Percentiles rank a stretch among this genome's conserved stretches.
phyloP scores from a whole-genome alignment of 2,888 invertebrate species.

The Arctia plantaginis region DNA sequence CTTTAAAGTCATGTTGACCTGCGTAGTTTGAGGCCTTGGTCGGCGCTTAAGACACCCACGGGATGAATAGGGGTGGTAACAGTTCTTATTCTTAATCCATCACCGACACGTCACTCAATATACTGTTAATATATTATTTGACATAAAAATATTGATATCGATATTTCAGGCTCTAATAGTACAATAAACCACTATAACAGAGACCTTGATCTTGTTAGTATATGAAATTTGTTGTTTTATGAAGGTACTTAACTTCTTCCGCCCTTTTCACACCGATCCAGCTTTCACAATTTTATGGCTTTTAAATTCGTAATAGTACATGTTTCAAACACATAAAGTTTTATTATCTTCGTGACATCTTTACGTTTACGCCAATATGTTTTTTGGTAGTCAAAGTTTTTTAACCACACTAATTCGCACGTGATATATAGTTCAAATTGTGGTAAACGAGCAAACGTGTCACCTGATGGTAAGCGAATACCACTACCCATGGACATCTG shows the following conservation, averaged over 20 bases:
- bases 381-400: constrained; percentile 13
- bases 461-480: too few species aligned
- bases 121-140: neutral
- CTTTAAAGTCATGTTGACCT: too few species aligned
- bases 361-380: constrained; percentile 21
- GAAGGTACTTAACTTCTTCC: constrained; percentile 16
- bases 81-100: too few species aligned
- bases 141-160: neutral
- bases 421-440: neutral
- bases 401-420: neutral
- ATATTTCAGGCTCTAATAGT: neutral
- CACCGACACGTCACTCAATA: too few species aligned
- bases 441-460: too few species aligned
- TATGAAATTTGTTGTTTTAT: constrained; percentile 19
- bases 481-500: too few species aligned
- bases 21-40: too few species aligned
- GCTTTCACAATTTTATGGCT: constrained; percentile 21
- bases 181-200: neutral
- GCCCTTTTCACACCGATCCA: constrained; percentile 20
- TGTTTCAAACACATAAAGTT: constrained; percentile 18
- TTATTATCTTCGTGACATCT: constrained; percentile 22
- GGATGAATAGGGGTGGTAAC: too few species aligned
- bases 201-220: constrained; percentile 5
- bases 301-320: constrained; percentile 23
- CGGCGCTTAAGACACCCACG: too few species aligned